phyloP scores from a whole-genome alignment of 2,797 vertebrate genomes.

The Phataginus tetradactyla region DNA sequence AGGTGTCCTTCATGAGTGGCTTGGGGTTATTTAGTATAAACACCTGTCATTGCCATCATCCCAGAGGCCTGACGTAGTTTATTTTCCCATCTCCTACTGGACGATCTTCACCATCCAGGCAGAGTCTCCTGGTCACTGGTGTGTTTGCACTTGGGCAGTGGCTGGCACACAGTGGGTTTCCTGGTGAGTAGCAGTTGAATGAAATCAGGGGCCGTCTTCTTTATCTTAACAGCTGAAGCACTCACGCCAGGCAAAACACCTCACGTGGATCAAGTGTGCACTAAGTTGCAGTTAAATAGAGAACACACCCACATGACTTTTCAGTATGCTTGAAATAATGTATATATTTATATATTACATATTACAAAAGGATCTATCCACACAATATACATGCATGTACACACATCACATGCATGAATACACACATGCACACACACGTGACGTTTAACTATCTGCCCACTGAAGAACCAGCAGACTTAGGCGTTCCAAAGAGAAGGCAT shows the following conservation, averaged over 20 bases:
- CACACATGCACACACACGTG: not conserved
- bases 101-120: accelerated
- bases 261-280: accelerated
- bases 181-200: not conserved
- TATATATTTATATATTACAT: accelerated
- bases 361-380: accelerated
- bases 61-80: not conserved
- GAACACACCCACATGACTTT: accelerated
- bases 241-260: accelerated
- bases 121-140: not conserved
- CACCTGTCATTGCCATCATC: not conserved
- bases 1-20: not conserved
- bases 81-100: accelerated
- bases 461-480: not conserved
- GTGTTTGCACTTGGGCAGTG: no score
- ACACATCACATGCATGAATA: accelerated
- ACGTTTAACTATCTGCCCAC: not conserved
- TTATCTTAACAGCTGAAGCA: accelerated
- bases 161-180: accelerated
- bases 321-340: not conserved
- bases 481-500: not conserved
- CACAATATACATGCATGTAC: accelerated
- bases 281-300: no score
- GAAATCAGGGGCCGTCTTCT: not conserved
- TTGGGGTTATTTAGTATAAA: accelerated